phyloP scores from a whole-genome alignment of 2,888 invertebrate genomes.

The Molanna angustata region DNA sequence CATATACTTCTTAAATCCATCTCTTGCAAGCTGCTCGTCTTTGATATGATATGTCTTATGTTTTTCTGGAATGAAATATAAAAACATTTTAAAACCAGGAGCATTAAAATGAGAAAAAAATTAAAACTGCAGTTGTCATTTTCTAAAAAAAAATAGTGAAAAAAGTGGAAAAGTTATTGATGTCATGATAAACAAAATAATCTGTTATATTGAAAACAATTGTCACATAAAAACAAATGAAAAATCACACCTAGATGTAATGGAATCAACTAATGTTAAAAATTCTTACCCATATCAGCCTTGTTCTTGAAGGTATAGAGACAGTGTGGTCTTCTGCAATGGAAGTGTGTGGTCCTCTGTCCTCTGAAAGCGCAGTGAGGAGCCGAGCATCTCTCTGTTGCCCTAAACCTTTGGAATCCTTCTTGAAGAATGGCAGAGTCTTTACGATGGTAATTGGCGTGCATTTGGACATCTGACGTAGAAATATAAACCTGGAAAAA shows the following conservation, averaged over 20 bases:
- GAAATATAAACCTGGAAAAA: slow-evolving; percentile 80
- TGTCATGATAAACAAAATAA: too few species aligned
- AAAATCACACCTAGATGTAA: too few species aligned
- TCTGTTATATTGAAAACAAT: too few species aligned
- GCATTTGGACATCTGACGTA: slow-evolving; percentile 99
- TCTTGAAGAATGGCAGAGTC: slow-evolving; percentile 97
- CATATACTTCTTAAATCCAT: slow-evolving; percentile 98
- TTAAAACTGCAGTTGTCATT: too few species aligned
- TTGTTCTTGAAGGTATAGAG: slow-evolving; percentile 98
- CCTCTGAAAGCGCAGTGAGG: slow-evolving; percentile 90
- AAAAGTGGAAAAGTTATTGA: too few species aligned
- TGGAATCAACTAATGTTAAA: too few species aligned
- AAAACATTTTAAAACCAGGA: too few species aligned
- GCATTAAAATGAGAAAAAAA: too few species aligned
- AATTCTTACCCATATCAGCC: slow-evolving; percentile 93
- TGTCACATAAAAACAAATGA: too few species aligned
- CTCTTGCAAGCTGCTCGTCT: slow-evolving; percentile 91
- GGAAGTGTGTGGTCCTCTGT: slow-evolving; percentile 96
- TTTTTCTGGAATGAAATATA: slow-evolving; percentile 88
- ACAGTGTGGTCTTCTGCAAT: slow-evolving; percentile 88
- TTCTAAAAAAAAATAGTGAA: too few species aligned
- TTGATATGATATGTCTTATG: slow-evolving; percentile 98
- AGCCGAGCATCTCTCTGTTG: slow-evolving; percentile 93
- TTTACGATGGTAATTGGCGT: slow-evolving; percentile 97
- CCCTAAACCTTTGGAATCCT: slow-evolving; percentile 94